Evolutionary conservation across 2,888 invertebrate genomes (phyloP), one percentile per base, ranked within the genome.

Genomic region (Liodrosophila aerea): DNA sequence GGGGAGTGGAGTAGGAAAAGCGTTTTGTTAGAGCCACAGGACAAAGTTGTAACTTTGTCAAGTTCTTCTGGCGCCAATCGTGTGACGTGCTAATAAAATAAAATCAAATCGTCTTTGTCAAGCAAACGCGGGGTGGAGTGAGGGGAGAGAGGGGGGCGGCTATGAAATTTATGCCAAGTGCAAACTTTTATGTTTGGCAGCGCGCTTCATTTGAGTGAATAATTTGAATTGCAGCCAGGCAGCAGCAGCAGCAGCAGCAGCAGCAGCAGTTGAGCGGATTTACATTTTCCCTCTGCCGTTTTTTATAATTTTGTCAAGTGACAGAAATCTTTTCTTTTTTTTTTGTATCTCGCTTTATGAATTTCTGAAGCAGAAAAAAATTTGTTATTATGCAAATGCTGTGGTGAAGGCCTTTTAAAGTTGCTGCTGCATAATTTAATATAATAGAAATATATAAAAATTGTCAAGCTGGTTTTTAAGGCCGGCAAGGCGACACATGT

Each of bases 1-100:
- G 16, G n/a, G 9, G 2, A 5, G 5, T 22, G 1, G 9, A 12
- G 7, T 5, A 16, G 1, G 39, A 4, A 4, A 4, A n/a, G 13
- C n/a, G n/a, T n/a, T 7, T n/a, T 5, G 9, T 9, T 29, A 36
- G 39, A 27, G 56, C 43, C 57, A 49, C 62, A 73, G 51, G 59
- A 72, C 68, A 76, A 78, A 78, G 78, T 78, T 78, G 77, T 57
- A 84, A 84, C 84, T 78, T 85, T 82, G 51, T 73, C 73, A 85
- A 82, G 81, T 82, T 82, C 18, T 82, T 82, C 18, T 85, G 85
- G 85, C 82, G 82, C 83, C 85, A 82, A 82, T 82, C 85, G 74
- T 73, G 73, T 80, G 81, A 83, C 76, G 84, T 78, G 83, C 81
- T 81, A 81, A 81, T 81, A 85, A 81, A 81, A 81, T 85, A 69